Evolutionary conservation across 2,888 invertebrate genomes (phyloP), one percentile per base, ranked within the genome.

Genomic region (Lasioglossum oenotherae): DNA sequence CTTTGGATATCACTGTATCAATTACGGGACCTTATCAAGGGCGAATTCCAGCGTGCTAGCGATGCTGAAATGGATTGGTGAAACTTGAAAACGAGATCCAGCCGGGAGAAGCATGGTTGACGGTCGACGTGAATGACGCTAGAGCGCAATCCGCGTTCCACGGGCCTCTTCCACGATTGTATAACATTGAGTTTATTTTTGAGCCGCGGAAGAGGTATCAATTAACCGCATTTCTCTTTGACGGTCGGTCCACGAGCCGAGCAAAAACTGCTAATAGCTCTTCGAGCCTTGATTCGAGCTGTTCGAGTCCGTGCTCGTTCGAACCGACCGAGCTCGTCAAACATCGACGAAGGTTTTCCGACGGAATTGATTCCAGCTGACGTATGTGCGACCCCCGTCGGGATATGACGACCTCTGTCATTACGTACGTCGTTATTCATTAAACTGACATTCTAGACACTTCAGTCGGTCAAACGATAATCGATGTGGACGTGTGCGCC

Each of bases 401-500:
- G 86, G 88, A 91, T 89, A 90, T 89, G 90, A 92, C 90, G 91
- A 91, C 88, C 88, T 90, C 85, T 92, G 91, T 91, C 91, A 92
- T 91, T 92, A 87, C 89, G 90, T 87, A 88, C 86, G 88, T 90
- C 89, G 89, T 91, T 92, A 92, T 92, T 92, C 92, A 93, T 92
- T 92, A 93, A 91, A 90, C 88, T 82, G 84, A 84, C 91, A 85
- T 88, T 78, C 81, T 46, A 27, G 38, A 84, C 87, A 88, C 92
- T 90, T 89, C 86, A 84, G 86, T 91, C 92, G 87, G 90, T 87
- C 88, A 87, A 89, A 90, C 91, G 90, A 90, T 91, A 92, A 92
- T 92, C 91, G 90, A 91, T 90, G 84, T 57, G 86, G 85, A 86
- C 83, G 31, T 31, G 84, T 78, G 82, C 84, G 74, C 60, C 85